These are phyloP conservation scores for Notamacropus eugenii DNA, from an alignment of 2,797 vertebrate species.

Conservation along the genomic window DNA sequence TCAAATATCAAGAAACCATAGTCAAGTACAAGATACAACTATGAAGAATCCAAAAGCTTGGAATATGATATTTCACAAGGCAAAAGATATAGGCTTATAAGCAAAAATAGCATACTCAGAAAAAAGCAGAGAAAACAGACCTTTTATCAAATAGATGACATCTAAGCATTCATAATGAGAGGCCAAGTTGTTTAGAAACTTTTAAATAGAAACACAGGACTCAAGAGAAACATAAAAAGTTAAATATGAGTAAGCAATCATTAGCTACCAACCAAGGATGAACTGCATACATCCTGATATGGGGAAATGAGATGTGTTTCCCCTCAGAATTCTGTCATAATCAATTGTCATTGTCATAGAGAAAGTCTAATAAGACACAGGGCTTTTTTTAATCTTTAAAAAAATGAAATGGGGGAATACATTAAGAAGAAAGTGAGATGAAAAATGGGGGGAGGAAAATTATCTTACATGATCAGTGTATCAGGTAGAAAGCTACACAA, in stretches of 20 bases:
- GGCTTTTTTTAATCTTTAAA: not conserved
- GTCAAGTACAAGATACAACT: not conserved
- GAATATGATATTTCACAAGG: not conserved
- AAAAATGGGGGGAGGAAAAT: not conserved
- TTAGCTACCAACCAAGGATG: not conserved
- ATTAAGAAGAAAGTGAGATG: not conserved
- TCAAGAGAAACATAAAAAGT: not conserved
- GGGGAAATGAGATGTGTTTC: not conserved
- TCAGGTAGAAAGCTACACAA: not conserved
- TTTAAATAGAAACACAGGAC: not conserved
- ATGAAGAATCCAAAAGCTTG: not conserved
- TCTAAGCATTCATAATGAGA: not conserved
- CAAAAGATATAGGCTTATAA: not conserved
- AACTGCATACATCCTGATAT: not conserved
- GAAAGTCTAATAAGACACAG: not conserved
- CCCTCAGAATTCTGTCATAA: not conserved
- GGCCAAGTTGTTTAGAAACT: not conserved
- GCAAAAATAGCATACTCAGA: not conserved
- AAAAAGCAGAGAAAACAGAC: not conserved
- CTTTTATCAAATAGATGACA: not conserved
- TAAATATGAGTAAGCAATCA: not conserved
- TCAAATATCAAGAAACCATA: not conserved
- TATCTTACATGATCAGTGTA: not conserved
- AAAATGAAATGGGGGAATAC: not conserved
- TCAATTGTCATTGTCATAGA: not conserved